phyloP scores from a whole-genome alignment of 2,113 vertebrate genomes.

The Malurus cyaneus region DNA sequence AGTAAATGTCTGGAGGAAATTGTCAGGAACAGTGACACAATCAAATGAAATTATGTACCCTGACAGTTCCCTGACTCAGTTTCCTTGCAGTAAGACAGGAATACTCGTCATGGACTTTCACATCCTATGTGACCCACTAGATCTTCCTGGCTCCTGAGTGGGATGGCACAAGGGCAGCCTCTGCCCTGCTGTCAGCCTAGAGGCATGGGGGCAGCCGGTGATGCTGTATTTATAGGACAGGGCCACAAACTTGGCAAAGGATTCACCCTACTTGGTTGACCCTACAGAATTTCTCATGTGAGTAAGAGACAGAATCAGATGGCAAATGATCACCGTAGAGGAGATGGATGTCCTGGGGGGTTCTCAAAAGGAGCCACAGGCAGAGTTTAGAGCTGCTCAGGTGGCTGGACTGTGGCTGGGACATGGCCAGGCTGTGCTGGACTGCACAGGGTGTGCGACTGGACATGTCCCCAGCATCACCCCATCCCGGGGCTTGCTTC shows the following conservation, averaged over 20 bases:
- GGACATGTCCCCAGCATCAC: not conserved
- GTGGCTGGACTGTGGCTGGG: not conserved
- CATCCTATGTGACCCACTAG: not conserved
- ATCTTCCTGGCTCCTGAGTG: not conserved
- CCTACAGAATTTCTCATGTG: not conserved
- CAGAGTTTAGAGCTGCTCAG: not conserved
- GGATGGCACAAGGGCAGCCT: not conserved
- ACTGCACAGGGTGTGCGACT: accelerated
- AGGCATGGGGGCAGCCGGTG: accelerated
- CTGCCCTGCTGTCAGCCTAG: not conserved
- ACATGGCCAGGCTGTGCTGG: not conserved
- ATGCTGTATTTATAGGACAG: not conserved
- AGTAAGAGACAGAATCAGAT: not conserved
- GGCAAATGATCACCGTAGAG: not conserved
- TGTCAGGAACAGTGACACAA: not conserved
- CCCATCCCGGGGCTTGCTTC: accelerated
- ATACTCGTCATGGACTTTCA: not conserved
- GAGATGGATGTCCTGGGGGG: not conserved
- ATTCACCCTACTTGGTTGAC: not conserved
- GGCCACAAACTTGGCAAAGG: not conserved
- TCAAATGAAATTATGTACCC: not conserved
- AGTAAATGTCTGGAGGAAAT: not conserved
- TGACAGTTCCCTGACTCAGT: not conserved
- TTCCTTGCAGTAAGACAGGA: not conserved
- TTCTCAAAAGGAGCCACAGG: not conserved